Evolutionary conservation across 2,113 vertebrate species (phyloP).

Genomic region (Gadus macrocephalus): DNA sequence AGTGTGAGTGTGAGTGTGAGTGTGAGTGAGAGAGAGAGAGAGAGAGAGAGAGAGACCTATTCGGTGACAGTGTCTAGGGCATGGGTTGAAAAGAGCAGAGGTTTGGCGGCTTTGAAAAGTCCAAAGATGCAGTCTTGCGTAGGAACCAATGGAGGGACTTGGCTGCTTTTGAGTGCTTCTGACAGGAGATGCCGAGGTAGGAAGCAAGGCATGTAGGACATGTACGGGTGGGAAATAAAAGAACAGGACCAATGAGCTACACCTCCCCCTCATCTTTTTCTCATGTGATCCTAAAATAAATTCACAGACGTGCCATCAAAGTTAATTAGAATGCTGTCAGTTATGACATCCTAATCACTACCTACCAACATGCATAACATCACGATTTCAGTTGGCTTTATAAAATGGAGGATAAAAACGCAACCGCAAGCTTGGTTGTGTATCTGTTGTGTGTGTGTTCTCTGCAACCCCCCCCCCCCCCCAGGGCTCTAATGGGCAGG

Average conservation of each 20-base stretch:
- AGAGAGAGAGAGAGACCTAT: background rate
- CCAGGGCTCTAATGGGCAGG: conserved; percentile 25
- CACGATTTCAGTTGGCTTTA: background rate
- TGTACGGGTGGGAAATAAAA: too few species aligned
- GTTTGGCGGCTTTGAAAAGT: conserved; percentile 21
- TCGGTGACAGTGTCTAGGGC: background rate
- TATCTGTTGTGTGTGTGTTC: conserved; percentile 5
- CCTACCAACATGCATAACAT: background rate
- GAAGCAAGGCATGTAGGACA: too few species aligned
- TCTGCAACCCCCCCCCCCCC: conserved; percentile 4
- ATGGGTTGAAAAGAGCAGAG: conserved; percentile 34
- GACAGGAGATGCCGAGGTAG: too few species aligned
- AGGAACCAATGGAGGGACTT: conserved; percentile 31
- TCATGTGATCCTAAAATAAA: too few species aligned
- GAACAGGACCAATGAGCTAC: too few species aligned
- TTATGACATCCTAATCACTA: too few species aligned
- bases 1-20: too few species aligned
- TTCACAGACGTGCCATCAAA: too few species aligned
- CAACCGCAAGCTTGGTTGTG: conserved; percentile 6
- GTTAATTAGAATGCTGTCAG: too few species aligned
- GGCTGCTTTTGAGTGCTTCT: conserved; percentile 28
- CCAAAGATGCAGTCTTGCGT: conserved; percentile 40
- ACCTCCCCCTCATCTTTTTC: too few species aligned
- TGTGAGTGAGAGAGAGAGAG: too few species aligned
- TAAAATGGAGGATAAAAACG: background rate